Evolutionary conservation across 2,113 vertebrate species (phyloP).

Genomic region (Echinops telfairi): DNA sequence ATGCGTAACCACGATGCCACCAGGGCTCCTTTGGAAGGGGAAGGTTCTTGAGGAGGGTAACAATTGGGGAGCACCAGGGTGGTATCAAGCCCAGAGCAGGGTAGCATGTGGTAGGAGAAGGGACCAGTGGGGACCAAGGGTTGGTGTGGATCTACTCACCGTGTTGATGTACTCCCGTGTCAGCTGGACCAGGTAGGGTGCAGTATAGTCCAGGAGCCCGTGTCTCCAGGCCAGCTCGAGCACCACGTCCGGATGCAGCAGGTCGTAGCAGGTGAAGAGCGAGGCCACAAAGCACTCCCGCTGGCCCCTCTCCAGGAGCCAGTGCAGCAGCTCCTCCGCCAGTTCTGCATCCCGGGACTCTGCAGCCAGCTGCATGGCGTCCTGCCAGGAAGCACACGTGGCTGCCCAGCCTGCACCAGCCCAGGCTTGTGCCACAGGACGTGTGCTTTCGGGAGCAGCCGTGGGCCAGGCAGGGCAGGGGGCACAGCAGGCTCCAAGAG

Average conservation of each 20-base stretch:
- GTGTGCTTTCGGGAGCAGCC: neutral
- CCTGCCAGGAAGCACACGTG: conserved; percentile 82
- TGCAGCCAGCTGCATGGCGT: conserved; percentile 94
- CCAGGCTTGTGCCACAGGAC: neutral
- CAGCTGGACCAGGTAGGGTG: conserved; percentile 96
- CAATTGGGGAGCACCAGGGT: too few species aligned
- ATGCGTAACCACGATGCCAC: too few species aligned
- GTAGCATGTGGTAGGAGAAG: neutral
- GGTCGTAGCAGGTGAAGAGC: conserved; percentile 93
- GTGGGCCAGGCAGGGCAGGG: neutral
- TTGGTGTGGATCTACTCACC: conserved; percentile 84
- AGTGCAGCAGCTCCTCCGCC: conserved; percentile 92
- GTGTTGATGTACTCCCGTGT: conserved; percentile 94
- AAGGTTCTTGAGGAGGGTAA: too few species aligned
- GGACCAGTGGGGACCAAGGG: neutral
- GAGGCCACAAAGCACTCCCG: conserved; percentile 93
- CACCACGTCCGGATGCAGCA: conserved; percentile 93
- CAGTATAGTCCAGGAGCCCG: conserved; percentile 93
- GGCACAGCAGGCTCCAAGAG: neutral
- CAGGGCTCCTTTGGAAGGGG: too few species aligned
- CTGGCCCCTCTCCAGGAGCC: conserved; percentile 94
- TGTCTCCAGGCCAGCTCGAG: conserved; percentile 95
- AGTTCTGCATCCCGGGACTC: conserved; percentile 93
- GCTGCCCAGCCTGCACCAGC: neutral
- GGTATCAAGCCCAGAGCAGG: too few species aligned